Evolutionary conservation across 2,113 vertebrate species (phyloP).

Genomic region (Saiga tatarica): DNA sequence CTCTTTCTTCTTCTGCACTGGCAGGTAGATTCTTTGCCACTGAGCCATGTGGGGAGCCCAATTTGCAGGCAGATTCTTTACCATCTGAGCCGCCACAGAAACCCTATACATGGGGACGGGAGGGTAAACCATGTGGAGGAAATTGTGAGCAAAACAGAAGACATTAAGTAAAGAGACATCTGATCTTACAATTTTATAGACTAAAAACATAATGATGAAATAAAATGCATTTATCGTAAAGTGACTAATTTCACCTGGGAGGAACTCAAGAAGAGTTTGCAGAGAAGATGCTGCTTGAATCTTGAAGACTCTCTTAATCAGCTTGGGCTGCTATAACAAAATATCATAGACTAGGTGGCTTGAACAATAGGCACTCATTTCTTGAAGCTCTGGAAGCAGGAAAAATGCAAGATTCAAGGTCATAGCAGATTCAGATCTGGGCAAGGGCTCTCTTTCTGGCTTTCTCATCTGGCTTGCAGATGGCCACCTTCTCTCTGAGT

Average conservation of each 20-base stretch:
- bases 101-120: background rate
- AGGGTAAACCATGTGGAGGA: background rate
- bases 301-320: background rate
- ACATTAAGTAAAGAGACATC: fast-evolving
- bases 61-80: background rate
- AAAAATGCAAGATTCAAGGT: background rate
- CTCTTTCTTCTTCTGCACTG: background rate
- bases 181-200: background rate
- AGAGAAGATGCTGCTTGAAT: background rate
- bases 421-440: background rate
- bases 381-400: background rate
- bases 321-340: background rate
- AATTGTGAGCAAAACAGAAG: background rate
- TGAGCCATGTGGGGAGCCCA: background rate
- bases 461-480: background rate
- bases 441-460: background rate
- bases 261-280: background rate
- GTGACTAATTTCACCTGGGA: background rate
- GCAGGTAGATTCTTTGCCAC: background rate
- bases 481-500: background rate
- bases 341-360: background rate
- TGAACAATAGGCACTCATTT: background rate
- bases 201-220: background rate
- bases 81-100: background rate
- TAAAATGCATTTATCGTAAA: background rate